Evolutionary conservation across 2,113 vertebrate genomes (phyloP).

Genomic region (Hemichromis elongatus): DNA sequence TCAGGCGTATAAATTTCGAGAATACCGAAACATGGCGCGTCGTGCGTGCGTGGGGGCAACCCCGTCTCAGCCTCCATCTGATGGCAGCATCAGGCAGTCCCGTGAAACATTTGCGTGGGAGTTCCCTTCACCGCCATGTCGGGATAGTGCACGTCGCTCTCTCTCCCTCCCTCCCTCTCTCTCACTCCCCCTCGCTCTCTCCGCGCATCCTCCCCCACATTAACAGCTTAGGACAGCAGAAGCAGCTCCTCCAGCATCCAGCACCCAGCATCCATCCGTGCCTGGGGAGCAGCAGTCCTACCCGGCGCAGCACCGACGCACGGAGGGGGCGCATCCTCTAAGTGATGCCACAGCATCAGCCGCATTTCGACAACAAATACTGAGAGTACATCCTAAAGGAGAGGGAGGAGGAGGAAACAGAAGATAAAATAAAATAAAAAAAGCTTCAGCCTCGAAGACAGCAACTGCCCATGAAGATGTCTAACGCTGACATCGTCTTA

Average conservation of each 20-base stretch:
- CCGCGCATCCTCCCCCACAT: slow-evolving; percentile 72
- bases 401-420: not conserved
- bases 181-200: slow-evolving; percentile 35
- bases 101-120: slow-evolving; percentile 79
- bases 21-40: slow-evolving; percentile 51
- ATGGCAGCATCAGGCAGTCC: slow-evolving; percentile 79
- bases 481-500: slow-evolving; percentile 80
- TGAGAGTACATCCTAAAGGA: slow-evolving; percentile 22
- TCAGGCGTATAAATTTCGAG: not conserved
- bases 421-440: not conserved
- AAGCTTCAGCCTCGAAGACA: slow-evolving; percentile 65
- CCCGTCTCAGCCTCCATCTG: slow-evolving; percentile 75
- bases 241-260: slow-evolving; percentile 52
- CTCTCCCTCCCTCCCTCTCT: slow-evolving; percentile 28
- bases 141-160: slow-evolving; percentile 58
- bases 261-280: slow-evolving; percentile 50
- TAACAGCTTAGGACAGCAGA: slow-evolving; percentile 65
- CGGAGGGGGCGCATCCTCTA: slow-evolving; percentile 64
- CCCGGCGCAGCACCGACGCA: slow-evolving; percentile 64
- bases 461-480: slow-evolving; percentile 82
- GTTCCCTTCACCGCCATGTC: slow-evolving; percentile 78
- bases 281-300: slow-evolving; percentile 63
- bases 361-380: slow-evolving; percentile 64
- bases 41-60: slow-evolving; percentile 65
- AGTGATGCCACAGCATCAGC: slow-evolving; percentile 79